A percentile compares a stretch with the other conserved stretches of the same genome.
These are phyloP conservation scores for Loriculus beryllinus DNA, from an alignment of 2,797 vertebrate genomes.

Conservation along the genomic window DNA sequence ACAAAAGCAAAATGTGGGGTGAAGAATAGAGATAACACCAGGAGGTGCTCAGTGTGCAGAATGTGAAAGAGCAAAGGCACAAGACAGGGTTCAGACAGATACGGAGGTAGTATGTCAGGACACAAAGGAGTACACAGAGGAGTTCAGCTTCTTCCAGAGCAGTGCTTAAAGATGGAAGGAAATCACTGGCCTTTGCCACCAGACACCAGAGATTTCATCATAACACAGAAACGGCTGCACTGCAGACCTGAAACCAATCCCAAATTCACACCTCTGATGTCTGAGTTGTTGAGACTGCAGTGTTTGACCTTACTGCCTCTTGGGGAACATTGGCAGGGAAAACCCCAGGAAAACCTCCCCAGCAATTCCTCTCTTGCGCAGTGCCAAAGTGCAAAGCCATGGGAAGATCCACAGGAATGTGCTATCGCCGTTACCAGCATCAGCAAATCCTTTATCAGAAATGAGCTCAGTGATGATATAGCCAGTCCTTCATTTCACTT, in stretches of 20 bases:
- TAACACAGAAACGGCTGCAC: rapidly evolving
- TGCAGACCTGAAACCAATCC: not conserved
- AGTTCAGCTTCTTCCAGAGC: not conserved
- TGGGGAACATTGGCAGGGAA: not conserved
- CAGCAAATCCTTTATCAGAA: not conserved
- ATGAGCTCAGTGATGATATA: not conserved
- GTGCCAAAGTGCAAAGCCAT: not conserved
- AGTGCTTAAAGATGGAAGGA: not conserved
- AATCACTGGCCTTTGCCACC: not conserved
- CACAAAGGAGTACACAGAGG: not conserved
- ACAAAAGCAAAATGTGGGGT: not conserved
- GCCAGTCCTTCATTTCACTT: not conserved
- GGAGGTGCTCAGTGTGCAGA: not conserved
- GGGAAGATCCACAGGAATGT: not conserved
- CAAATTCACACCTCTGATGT: not conserved
- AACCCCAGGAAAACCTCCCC: not conserved
- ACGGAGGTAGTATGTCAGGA: rapidly evolving
- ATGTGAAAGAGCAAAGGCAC: not conserved
- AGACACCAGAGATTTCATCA: not conserved
- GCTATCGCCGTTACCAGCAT: not conserved
- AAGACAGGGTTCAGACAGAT: not conserved
- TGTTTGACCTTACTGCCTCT: not conserved
- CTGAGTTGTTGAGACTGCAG: not conserved
- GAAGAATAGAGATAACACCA: rapidly evolving
- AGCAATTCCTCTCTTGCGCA: not conserved